phyloP scores from a whole-genome alignment of 2,888 invertebrate genomes.

The Coenonympha glycerion region DNA sequence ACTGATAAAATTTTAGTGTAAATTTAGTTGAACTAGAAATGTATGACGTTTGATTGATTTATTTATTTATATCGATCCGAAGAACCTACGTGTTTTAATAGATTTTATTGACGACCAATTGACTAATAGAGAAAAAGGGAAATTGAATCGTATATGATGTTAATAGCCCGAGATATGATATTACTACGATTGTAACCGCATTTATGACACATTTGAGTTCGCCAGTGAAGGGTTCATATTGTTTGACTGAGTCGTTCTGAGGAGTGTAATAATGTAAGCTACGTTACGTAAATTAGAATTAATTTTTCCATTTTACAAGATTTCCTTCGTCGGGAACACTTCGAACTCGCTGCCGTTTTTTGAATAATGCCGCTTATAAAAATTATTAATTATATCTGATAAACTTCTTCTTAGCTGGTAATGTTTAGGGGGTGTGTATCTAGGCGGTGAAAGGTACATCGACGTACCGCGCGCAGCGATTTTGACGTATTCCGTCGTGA shows the following conservation, averaged over 20 bases:
- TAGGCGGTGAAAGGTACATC: conserved; percentile 32
- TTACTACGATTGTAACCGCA: conserved; percentile 48
- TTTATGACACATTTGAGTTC: conserved; percentile 47
- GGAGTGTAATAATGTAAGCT: conserved; percentile 49
- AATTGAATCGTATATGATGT: conserved; percentile 56
- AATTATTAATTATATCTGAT: conserved; percentile 44
- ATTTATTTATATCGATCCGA: conserved; percentile 35
- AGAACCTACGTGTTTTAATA: conserved; percentile 48
- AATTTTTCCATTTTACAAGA: conserved; percentile 59
- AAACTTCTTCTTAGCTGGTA: conserved; percentile 53
- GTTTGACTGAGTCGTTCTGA: conserved; percentile 32
- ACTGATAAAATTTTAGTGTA: conserved; percentile 54
- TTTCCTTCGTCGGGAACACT: conserved; percentile 45
- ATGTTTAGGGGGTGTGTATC: conserved; percentile 44
- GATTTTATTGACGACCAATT: conserved; percentile 61
- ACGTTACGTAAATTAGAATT: conserved; percentile 63
- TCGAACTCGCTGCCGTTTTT: conserved; percentile 46
- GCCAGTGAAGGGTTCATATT: conserved; percentile 45
- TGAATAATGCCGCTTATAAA: conserved; percentile 43
- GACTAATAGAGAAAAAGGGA: conserved; percentile 36
- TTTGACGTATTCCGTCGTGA: conserved; percentile 36
- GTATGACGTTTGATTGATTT: conserved; percentile 54
- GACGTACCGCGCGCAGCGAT: conserved; percentile 36
- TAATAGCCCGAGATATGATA: conserved; percentile 36
- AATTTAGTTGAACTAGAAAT: conserved; percentile 65